phyloP scores from a whole-genome alignment of 1,140 invertebrate species.

The Trachelipus rathkii region DNA sequence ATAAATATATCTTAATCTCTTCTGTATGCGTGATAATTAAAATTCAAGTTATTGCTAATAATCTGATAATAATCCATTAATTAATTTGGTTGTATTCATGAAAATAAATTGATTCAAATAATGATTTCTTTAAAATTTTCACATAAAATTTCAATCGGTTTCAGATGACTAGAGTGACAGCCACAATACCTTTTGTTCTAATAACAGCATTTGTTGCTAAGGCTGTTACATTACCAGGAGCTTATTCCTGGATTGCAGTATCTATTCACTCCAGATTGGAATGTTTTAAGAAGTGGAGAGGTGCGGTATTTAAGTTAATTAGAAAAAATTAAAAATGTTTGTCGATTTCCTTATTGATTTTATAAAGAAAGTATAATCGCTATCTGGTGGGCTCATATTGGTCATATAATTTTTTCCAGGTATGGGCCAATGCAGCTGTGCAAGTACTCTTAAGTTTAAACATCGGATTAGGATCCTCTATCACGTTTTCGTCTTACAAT shows the following conservation, averaged over 20 bases:
- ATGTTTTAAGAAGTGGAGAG: slow-evolving; percentile 71
- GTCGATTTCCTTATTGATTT: neutral
- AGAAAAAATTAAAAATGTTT: neutral
- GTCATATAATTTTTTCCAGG: slow-evolving; percentile 52
- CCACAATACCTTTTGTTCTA: slow-evolving; percentile 75
- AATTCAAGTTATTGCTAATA: too few relatives aligned
- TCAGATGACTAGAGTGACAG: slow-evolving; percentile 79
- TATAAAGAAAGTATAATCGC: neutral
- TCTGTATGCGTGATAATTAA: too few relatives aligned
- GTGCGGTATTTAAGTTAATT: slow-evolving; percentile 50
- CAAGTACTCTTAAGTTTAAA: slow-evolving; percentile 91
- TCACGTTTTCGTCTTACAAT: slow-evolving; percentile 93
- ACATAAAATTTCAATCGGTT: too few relatives aligned
- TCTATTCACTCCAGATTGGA: slow-evolving; percentile 81
- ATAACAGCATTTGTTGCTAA: slow-evolving; percentile 74
- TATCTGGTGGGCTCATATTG: neutral
- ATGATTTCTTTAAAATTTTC: too few relatives aligned
- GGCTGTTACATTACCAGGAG: slow-evolving; percentile 74
- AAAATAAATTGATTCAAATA: too few relatives aligned
- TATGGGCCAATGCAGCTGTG: slow-evolving; percentile 85
- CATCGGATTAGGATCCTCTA: slow-evolving; percentile 86
- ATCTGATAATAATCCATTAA: too few relatives aligned
- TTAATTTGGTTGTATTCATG: too few relatives aligned
- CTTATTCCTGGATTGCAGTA: slow-evolving; percentile 69
- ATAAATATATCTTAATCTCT: too few relatives aligned